A percentile compares a stretch with the other conserved stretches of the same genome.
Conservation (phyloP, 2,888 invertebrate species). For the Unio pictorum region DNA sequence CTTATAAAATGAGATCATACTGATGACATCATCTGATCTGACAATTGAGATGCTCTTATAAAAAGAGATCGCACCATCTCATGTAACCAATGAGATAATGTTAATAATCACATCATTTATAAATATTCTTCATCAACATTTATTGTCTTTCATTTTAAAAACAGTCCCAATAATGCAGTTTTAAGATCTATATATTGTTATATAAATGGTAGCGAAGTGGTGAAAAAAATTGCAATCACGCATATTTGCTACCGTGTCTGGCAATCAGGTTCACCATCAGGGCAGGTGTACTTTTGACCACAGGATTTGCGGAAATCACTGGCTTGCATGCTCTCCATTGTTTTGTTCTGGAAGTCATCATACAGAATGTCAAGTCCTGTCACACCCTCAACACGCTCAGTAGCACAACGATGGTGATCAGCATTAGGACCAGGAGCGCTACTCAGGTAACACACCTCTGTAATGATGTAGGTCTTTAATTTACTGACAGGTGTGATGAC, state of each 20-base stretch:
- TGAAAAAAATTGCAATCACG: too few relatives aligned
- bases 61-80: too few relatives aligned
- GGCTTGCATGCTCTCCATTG: slow-evolving; percentile 71
- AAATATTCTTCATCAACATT: too few relatives aligned
- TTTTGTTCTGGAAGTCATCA: slow-evolving; percentile 71
- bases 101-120: too few relatives aligned
- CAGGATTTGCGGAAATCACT: slow-evolving; percentile 69
- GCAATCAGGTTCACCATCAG: slow-evolving; percentile 67
- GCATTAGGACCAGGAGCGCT: slow-evolving; percentile 59
- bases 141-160: too few relatives aligned
- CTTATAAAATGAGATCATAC: too few relatives aligned
- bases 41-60: too few relatives aligned
- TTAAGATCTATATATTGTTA: too few relatives aligned
- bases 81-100: too few relatives aligned
- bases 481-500: not conserved
- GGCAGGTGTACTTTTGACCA: slow-evolving; percentile 67
- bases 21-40: too few relatives aligned
- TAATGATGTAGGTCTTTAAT: slow-evolving; percentile 5
- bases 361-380: slow-evolving; percentile 72
- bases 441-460: slow-evolving; percentile 69
- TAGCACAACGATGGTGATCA: slow-evolving; percentile 69
- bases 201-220: too few relatives aligned
- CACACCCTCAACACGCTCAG: slow-evolving; percentile 71
- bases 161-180: too few relatives aligned
- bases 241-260: slow-evolving; percentile 63